These are phyloP conservation scores for Hofmannophila pseudospretella DNA, from an alignment of 2,888 invertebrate species.

Conservation along the genomic window DNA sequence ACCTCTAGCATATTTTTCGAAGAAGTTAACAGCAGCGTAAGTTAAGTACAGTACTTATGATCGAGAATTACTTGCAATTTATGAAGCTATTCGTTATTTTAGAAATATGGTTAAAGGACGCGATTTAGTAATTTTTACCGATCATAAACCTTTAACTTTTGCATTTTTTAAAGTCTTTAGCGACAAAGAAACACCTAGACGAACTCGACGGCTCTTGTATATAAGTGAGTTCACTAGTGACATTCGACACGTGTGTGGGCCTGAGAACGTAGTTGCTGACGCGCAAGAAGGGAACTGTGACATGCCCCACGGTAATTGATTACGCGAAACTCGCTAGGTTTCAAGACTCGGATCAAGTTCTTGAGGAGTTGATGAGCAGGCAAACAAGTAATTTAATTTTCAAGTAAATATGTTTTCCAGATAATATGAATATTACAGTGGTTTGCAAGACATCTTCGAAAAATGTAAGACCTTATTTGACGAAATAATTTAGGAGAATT, in stretches of 20 bases:
- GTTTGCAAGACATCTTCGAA: background rate
- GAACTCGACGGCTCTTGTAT: slow-evolving; percentile 15
- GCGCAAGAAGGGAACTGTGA: slow-evolving; percentile 15
- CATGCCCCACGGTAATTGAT: slow-evolving; percentile 9
- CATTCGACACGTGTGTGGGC: slow-evolving; percentile 13
- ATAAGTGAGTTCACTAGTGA: slow-evolving; percentile 20
- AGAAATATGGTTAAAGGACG: slow-evolving; percentile 9
- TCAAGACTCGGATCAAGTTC: background rate
- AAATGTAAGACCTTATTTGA: too few relatives aligned
- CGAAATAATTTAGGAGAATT: too few relatives aligned
- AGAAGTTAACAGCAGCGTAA: slow-evolving; percentile 4
- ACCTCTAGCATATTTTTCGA: slow-evolving; percentile 13
- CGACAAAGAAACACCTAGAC: slow-evolving; percentile 15
- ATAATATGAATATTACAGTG: background rate
- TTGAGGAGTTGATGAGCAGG: background rate
- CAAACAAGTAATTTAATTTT: background rate
- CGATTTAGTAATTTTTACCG: slow-evolving; percentile 9
- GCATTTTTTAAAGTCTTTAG: slow-evolving; percentile 11
- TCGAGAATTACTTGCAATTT: slow-evolving; percentile 10
- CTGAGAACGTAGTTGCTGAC: slow-evolving; percentile 16
- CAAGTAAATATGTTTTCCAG: background rate
- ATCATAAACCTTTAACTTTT: slow-evolving; percentile 12
- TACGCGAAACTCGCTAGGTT: slow-evolving; percentile 8
- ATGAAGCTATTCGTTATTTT: slow-evolving; percentile 9
- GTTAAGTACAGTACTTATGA: slow-evolving; percentile 6